Evolutionary conservation across 2,888 invertebrate genomes (phyloP).

Genomic region (Aspidapion aeneum): DNA sequence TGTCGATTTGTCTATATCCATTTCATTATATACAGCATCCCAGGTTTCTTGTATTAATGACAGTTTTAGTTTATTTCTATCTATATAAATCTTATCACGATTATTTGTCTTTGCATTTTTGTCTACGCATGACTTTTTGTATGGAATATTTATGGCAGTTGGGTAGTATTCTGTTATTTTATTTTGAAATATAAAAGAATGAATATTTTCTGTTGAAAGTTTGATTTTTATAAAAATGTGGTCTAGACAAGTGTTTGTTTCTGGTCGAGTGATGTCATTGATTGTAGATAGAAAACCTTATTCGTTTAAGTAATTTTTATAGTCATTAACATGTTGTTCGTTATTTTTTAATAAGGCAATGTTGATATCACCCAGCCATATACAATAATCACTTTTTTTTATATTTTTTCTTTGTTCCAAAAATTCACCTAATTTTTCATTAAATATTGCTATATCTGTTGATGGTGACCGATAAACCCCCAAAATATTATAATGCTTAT

Average conservation of each 20-base stretch:
- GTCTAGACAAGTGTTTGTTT: conserved; percentile 1
- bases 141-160: not conserved
- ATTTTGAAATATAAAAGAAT: not conserved
- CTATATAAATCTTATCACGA: not conserved
- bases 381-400: not conserved
- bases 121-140: not conserved
- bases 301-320: conserved; percentile 2
- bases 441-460: not conserved
- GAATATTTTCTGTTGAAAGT: not conserved
- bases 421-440: not conserved
- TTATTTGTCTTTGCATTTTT: not conserved
- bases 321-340: not conserved
- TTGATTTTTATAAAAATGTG: too few relatives aligned
- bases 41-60: not conserved
- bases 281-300: not conserved
- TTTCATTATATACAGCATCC: not conserved
- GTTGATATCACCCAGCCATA: conserved; percentile 1
- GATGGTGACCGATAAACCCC: conserved; percentile 3
- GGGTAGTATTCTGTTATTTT: not conserved
- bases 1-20: not conserved
- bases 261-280: not conserved
- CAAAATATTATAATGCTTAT: not conserved
- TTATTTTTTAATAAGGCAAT: not conserved
- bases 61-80: not conserved
- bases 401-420: conserved; percentile 1